Base-by-base conservation (phyloP, 2,888 invertebrate species). In the Amiota mariae region DNA sequence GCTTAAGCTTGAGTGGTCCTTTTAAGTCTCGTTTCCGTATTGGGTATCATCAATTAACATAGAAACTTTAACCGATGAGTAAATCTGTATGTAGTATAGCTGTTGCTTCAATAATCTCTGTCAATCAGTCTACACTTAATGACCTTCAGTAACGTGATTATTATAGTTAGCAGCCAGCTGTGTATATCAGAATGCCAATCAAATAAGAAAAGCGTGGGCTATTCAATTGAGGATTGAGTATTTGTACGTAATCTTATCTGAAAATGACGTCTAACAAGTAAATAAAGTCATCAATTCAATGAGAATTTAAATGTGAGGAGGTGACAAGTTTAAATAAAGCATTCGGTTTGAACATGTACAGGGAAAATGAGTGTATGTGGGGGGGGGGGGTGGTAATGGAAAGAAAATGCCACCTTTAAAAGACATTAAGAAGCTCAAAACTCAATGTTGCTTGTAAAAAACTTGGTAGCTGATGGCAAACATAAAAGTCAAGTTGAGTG, bases 291-390 rank as follows among this genome's bases (percentile, higher is more conserved):
- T 36, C 36, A 36, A 36, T 36, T 36, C 36, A 36, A 73, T 70
- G 81, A 74, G 72, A 76, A 78, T 79, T 1, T 24, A 3, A 24
- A 24, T 24, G 74, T 77, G 73, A 51, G 73, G 71, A 72, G 70
- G 70, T 48, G 68, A 74, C 72, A 48, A 63, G 71, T 51, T 78
- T 72, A 72, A 76, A 77, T 77, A 75, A 77, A 77, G 73, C 64
- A 36, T 36, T 36, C 0, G 36, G 36, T 36, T 36, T 36, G 36
- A 6, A 36, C 0, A 36, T 36, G 36, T 2, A 6, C 36, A 36
- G 8, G 36, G 6, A 36, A 6, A 36, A 2, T 6, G 36, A 36
- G 36, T 4, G 36, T 36, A 0, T 2, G 36, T 0, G 6, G 36
- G 6, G 6, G 1, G 36, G 36, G 4, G 6, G 36, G 6, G 6